Conservation (phyloP, 2,113 vertebrate genomes). For the Parus major region DNA sequence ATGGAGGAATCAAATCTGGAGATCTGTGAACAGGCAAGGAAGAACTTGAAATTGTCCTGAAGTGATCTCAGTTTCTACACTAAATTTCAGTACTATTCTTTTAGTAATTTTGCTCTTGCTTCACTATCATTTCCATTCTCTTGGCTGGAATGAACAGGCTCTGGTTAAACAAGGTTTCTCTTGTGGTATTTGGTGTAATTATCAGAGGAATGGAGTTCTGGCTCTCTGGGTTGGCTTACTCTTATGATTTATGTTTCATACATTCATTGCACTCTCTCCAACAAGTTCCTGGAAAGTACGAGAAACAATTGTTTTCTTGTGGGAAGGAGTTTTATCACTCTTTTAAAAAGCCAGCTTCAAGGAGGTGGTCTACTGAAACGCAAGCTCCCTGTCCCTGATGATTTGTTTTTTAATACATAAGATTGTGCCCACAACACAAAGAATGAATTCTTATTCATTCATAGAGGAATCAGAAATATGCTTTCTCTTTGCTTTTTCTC, state of each 20-base stretch:
- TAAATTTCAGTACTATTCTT: neutral
- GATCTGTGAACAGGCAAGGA: neutral
- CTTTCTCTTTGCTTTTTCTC: neutral
- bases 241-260: neutral
- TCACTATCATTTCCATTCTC: neutral
- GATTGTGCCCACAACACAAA: neutral
- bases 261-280: neutral
- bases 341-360: neutral
- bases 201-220: neutral
- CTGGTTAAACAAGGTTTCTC: neutral
- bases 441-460: neutral
- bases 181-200: neutral
- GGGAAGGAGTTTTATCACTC: neutral
- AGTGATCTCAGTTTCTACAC: neutral
- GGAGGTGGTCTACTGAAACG: neutral
- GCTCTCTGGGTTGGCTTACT: neutral
- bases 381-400: neutral
- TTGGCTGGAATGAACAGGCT: neutral
- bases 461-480: neutral
- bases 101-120: neutral
- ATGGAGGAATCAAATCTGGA: neutral
- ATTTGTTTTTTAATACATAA: neutral
- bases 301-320: neutral
- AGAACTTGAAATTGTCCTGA: neutral
- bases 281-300: neutral